phyloP scores from a whole-genome alignment of 2,888 invertebrate species.

The Ptychoptera contaminata region DNA sequence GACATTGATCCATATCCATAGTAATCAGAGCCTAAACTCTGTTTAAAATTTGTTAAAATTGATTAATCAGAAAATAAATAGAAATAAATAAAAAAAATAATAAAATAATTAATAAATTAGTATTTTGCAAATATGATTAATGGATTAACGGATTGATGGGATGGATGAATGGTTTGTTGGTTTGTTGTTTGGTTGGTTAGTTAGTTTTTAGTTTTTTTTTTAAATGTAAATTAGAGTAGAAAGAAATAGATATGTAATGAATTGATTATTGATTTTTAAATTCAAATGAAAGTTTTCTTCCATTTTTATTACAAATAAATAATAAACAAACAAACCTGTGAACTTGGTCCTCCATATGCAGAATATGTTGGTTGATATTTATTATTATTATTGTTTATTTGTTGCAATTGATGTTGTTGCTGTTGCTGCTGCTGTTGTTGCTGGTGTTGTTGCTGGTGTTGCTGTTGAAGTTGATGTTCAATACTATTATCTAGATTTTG shows the following conservation, averaged over 20 bases:
- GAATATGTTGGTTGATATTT: slow-evolving; percentile 3
- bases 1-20: slow-evolving; percentile 51
- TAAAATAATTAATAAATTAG: no score
- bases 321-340: slow-evolving; percentile 29
- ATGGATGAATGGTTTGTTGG: no score
- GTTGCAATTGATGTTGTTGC: no score
- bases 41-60: not conserved
- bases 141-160: no score
- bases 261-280: no score
- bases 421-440: not conserved
- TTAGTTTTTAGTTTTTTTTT: slow-evolving; percentile 5
- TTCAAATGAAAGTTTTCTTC: no score
- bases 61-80: no score
- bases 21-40: slow-evolving; percentile 25
- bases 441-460: not conserved
- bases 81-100: no score
- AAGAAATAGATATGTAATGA: not conserved
- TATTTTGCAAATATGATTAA: no score
- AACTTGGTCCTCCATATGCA: slow-evolving; percentile 28
- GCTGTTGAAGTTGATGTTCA: not conserved
- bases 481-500: no score
- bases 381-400: no score
- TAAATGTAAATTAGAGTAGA: slow-evolving; percentile 8
- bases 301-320: no score
- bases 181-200: not conserved